These are phyloP conservation scores for Helicoverpa armigera DNA, from an alignment of 1,140 invertebrate species.

Conservation along the genomic window DNA sequence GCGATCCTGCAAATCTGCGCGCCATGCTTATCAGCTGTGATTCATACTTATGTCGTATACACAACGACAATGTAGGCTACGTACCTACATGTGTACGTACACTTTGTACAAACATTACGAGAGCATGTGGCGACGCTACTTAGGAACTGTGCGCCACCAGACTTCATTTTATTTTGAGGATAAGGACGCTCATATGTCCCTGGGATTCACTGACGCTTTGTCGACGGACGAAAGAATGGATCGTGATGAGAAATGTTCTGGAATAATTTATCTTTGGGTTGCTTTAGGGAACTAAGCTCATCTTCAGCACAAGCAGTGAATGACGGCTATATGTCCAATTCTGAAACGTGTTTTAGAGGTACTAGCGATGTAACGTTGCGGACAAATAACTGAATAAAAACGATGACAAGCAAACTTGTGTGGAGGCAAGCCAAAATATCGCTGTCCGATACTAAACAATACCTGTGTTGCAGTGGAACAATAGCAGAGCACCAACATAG, in stretches of 20 bases:
- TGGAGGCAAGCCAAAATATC: conserved; percentile 59
- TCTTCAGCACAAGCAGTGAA: conserved; percentile 71
- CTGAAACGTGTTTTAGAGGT: conserved; percentile 77
- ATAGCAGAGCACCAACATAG: conserved; percentile 62
- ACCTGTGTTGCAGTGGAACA: conserved; percentile 65
- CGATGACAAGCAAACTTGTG: conserved; percentile 69
- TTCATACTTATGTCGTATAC: conserved; percentile 75
- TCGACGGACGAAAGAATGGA: conserved; percentile 78
- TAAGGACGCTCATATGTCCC: conserved; percentile 75
- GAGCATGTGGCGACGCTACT: conserved; percentile 65
- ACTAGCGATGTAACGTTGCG: conserved; percentile 72
- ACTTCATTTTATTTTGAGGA: conserved; percentile 80
- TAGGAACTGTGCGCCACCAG: conserved; percentile 66
- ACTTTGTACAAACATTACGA: conserved; percentile 56
- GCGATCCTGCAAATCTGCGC: conserved; percentile 80
- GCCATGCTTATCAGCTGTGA: conserved; percentile 82
- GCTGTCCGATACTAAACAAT: conserved; percentile 62
- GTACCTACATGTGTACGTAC: conserved; percentile 48
- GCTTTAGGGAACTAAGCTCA: conserved; percentile 77
- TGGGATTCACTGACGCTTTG: conserved; percentile 77
- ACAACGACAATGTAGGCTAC: conserved; percentile 57
- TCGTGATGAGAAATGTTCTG: conserved; percentile 83
- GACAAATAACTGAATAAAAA: conserved; percentile 82
- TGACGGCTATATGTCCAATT: conserved; percentile 81
- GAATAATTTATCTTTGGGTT: conserved; percentile 84